Evolutionary conservation across 1,140 invertebrate genomes (phyloP), one percentile per base, ranked within the genome.

Genomic region (Hestina assimilis): DNA sequence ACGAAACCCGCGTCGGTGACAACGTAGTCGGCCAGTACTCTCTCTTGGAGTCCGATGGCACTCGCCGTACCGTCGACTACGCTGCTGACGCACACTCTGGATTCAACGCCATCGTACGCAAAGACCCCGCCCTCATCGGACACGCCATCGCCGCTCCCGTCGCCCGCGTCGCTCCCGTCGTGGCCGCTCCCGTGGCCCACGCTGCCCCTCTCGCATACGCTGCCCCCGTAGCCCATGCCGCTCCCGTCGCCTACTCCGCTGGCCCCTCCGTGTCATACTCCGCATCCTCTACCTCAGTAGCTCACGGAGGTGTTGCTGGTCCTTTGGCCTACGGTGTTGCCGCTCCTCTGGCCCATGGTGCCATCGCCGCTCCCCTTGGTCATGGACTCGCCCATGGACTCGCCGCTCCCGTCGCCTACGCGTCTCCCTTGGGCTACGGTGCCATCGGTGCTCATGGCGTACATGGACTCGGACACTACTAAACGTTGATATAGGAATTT

Each of bases 1-100:
- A 89, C 43, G 89, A 90, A 75, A 85, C 75, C 48, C 76, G 89
- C 26, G 75, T 88, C 55, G 92, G 91, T 0, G 91, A 92, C 69
- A 64, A 86, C 26, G 91, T 92, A 6, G 83, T 89, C 50, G 91
- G 92, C 41, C 77, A 82, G 55, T 89, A 89, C 72, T 83, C 85
- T 5, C 73, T 89, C 6, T 61, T 87, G 41, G 89, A 90, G 41
- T 85, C 89, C 28, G 89, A 90, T 53, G 89, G 89, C 50, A 79
- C 82, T 35, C 83, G 82, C 66, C 76, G 89, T 23, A 89, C 81
- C 19, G 89, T 90, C 1, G 86, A 90, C 67, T 89, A 90, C 61
- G 81, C 89, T 21, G 87, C 87, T 55, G 80, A 87, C 59, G 73
- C 77, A 6, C 69, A 72, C 56, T 55, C 60, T 24, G 69, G 69